Evolutionary conservation across 2,888 invertebrate genomes (phyloP).

Genomic region (Cerceris ruficornis): DNA sequence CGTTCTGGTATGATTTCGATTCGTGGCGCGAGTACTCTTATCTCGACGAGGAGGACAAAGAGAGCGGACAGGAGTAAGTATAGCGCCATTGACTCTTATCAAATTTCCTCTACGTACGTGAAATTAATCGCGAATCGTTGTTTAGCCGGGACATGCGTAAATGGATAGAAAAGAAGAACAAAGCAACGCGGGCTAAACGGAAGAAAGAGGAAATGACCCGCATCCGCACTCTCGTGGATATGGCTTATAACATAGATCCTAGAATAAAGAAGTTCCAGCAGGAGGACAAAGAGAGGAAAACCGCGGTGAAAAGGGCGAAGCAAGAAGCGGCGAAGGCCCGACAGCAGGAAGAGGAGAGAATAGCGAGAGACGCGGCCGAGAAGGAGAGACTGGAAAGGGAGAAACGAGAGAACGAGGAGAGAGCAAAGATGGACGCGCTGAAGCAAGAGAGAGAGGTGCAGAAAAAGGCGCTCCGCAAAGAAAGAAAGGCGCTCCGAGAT

Average conservation of each 20-base stretch:
- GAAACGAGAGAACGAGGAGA: slow-evolving; percentile 90
- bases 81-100: background rate
- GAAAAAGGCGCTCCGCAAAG: slow-evolving; percentile 93
- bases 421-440: slow-evolving; percentile 90
- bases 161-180: slow-evolving; percentile 99
- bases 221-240: slow-evolving; percentile 94
- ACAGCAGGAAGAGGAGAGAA: slow-evolving; percentile 91
- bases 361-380: slow-evolving; percentile 87
- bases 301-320: slow-evolving; percentile 94
- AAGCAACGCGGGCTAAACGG: slow-evolving; percentile 93
- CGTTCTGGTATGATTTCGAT: slow-evolving; percentile 99
- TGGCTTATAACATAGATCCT: slow-evolving; percentile 97
- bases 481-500: slow-evolving; percentile 91
- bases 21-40: slow-evolving; percentile 99
- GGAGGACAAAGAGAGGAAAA: slow-evolving; percentile 95
- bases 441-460: slow-evolving; percentile 93
- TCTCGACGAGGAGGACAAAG: slow-evolving; percentile 99
- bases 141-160: slow-evolving; percentile 93
- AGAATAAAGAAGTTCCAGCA: slow-evolving; percentile 95
- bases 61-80: slow-evolving; percentile 92
- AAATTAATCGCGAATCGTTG: background rate
- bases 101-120: slow-evolving; percentile 19
- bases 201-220: slow-evolving; percentile 99
- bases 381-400: slow-evolving; percentile 86
- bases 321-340: slow-evolving; percentile 92